Evolutionary conservation across 2,113 vertebrate genomes (phyloP).

Genomic region (Thomomys bottae): DNA sequence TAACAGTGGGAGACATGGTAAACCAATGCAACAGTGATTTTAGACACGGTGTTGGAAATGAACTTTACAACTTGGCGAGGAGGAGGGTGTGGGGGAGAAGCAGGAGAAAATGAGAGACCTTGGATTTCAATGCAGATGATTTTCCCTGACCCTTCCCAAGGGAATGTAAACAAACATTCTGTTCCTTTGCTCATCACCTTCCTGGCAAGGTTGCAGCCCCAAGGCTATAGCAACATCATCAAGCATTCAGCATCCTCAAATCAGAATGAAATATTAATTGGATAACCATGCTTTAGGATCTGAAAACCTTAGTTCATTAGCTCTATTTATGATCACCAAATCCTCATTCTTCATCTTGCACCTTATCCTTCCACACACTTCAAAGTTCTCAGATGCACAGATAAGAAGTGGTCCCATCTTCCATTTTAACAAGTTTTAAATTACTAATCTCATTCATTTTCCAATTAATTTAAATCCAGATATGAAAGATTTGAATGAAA

Average conservation of each 20-base stretch:
- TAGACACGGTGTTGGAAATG: too few relatives aligned
- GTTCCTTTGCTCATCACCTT: too few relatives aligned
- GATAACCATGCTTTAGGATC: neutral
- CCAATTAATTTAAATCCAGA: too few relatives aligned
- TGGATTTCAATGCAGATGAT: neutral
- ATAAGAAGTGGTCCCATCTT: neutral
- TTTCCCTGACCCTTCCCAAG: neutral
- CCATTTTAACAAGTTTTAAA: neutral
- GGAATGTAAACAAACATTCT: neutral
- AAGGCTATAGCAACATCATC: neutral
- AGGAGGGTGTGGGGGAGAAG: too few relatives aligned
- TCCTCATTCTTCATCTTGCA: neutral
- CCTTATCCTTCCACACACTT: neutral
- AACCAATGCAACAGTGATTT: too few relatives aligned
- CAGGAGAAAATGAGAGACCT: neutral
- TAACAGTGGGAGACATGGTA: too few relatives aligned
- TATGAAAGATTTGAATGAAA: too few relatives aligned
- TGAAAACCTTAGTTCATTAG: neutral
- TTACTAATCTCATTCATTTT: too few relatives aligned
- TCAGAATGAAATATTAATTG: neutral
- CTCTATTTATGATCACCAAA: neutral
- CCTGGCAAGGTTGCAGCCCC: neutral
- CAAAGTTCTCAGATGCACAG: neutral
- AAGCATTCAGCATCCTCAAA: neutral
- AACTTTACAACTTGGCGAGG: too few relatives aligned